Evolutionary conservation across 2,888 invertebrate genomes (phyloP).

Genomic region (Andrena minutula): DNA sequence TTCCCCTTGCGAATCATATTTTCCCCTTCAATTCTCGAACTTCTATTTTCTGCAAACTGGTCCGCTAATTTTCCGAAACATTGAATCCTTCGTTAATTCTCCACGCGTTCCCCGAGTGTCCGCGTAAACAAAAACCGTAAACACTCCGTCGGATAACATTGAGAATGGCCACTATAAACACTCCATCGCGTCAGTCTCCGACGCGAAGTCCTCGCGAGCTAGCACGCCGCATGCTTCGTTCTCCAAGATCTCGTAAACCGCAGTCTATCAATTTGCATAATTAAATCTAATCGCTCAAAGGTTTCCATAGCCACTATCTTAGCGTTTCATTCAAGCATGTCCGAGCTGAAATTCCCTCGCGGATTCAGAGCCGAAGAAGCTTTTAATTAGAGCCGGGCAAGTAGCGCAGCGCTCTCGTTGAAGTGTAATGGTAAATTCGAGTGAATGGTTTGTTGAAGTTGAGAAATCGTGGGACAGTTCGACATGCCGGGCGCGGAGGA

Average conservation of each 20-base stretch:
- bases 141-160: constrained; percentile 26
- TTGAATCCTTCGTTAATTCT: too few relatives aligned
- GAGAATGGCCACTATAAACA: constrained; percentile 4
- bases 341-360: neutral
- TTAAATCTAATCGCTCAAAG: neutral
- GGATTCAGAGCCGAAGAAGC: neutral
- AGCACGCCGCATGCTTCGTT: neutral
- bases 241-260: constrained; percentile 15
- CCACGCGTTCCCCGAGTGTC: too few relatives aligned
- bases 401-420: neutral
- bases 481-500: neutral
- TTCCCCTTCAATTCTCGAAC: too few relatives aligned
- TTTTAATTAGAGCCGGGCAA: neutral
- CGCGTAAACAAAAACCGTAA: constrained; percentile 18
- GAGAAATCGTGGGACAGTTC: constrained; percentile 20
- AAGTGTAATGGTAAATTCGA: constrained; percentile 5
- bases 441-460: neutral
- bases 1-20: neutral
- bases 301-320: neutral
- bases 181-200: constrained; percentile 7
- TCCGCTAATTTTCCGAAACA: too few relatives aligned
- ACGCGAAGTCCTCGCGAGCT: constrained; percentile 11
- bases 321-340: neutral
- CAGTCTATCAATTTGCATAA: neutral
- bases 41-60: too few relatives aligned